Evolutionary conservation across 2,797 vertebrate genomes (phyloP).

Genomic region (Merluccius polli): DNA sequence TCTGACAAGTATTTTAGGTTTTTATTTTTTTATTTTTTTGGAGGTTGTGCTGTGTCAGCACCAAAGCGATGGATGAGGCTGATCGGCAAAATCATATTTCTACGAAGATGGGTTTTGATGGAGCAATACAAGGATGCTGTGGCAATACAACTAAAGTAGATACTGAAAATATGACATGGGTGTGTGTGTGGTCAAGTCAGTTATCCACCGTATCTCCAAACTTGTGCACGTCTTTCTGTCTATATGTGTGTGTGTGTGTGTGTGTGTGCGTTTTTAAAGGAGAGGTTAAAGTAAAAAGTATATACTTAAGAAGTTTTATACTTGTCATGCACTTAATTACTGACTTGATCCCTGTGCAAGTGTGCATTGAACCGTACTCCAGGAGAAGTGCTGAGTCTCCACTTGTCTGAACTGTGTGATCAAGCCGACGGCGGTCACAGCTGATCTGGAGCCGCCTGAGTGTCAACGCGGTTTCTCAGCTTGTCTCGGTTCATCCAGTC

Average conservation of each 20-base stretch:
- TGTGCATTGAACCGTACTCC: not conserved
- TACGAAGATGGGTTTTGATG: not conserved
- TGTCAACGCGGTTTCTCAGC: not conserved
- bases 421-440: not conserved
- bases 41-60: not conserved
- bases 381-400: not conserved
- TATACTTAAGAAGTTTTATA: not conserved
- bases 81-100: not conserved
- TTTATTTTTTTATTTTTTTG: not conserved
- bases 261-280: not conserved
- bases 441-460: not conserved
- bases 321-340: not conserved
- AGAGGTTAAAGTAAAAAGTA: not conserved
- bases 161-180: not conserved
- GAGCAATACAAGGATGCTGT: not conserved
- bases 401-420: not conserved
- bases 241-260: not conserved
- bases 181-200: not conserved
- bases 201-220: too few relatives aligned
- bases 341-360: not conserved
- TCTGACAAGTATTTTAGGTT: not conserved
- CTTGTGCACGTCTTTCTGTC: not conserved
- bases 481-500: too few relatives aligned
- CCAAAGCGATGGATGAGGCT: not conserved
- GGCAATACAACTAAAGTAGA: not conserved